These are phyloP conservation scores for Tenthredo scrophulariae DNA, from an alignment of 2,888 invertebrate species.

Conservation along the genomic window DNA sequence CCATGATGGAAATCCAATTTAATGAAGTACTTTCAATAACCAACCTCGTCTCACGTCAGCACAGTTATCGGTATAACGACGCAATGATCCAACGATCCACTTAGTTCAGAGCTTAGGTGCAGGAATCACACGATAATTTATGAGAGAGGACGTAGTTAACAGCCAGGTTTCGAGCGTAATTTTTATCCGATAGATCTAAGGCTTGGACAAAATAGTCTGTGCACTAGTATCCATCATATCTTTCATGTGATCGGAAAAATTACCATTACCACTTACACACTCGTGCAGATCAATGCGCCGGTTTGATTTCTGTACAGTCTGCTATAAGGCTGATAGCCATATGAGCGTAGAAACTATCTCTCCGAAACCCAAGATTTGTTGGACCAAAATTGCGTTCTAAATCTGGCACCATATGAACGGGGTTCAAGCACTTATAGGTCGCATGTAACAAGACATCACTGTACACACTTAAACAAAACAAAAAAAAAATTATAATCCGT, in stretches of 20 bases:
- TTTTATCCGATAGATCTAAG: neutral
- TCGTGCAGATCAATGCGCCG: neutral
- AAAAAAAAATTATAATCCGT: neutral
- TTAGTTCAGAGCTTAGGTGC: neutral
- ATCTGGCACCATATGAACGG: neutral
- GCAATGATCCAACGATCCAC: constrained; percentile 1
- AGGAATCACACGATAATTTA: constrained; percentile 10
- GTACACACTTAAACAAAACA: neutral
- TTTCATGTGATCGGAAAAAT: neutral
- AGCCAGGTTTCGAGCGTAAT: neutral
- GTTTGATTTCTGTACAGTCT: neutral
- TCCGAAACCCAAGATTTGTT: neutral
- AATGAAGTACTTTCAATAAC: constrained; percentile 35
- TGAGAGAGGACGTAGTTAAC: neutral
- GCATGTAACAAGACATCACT: neutral
- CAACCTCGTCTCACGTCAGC: neutral
- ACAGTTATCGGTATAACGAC: neutral
- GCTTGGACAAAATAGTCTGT: neutral
- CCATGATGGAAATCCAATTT: constrained; percentile 15
- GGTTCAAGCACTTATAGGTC: neutral
- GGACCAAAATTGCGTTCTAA: neutral
- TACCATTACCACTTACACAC: neutral
- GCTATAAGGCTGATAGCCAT: neutral
- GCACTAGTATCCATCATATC: neutral
- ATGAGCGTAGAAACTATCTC: neutral